Conservation (phyloP, 2,888 invertebrate species). For the Mamestra brassicae region DNA sequence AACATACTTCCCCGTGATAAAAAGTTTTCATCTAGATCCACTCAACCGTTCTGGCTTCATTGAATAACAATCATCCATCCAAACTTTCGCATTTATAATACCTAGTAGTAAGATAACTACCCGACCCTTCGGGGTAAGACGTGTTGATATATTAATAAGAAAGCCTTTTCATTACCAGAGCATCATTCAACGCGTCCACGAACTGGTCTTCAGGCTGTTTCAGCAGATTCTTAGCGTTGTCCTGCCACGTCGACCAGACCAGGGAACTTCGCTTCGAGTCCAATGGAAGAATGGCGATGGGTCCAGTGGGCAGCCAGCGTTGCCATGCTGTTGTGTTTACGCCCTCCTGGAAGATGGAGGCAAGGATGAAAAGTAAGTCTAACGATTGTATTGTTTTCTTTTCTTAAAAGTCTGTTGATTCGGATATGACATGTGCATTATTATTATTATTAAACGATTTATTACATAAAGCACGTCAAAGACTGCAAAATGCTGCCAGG, state of each 20-base stretch:
- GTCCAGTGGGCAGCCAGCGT: conserved; percentile 97
- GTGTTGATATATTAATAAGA: neutral
- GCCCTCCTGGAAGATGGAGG: conserved; percentile 87
- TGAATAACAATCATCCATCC: neutral
- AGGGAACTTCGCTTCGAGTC: conserved; percentile 95
- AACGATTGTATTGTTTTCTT: neutral
- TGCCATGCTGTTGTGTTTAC: conserved; percentile 98
- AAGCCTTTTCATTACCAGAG: conserved; percentile 91
- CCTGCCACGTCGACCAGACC: conserved; percentile 97
- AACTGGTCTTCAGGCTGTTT: conserved; percentile 94
- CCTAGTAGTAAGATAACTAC: neutral
- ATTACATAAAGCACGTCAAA: too few species aligned
- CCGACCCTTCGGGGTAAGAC: neutral
- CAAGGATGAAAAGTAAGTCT: conserved; percentile 1
- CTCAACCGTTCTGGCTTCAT: neutral
- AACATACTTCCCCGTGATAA: neutral
- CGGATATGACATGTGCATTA: neutral
- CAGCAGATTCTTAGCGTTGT: conserved; percentile 94
- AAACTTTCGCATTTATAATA: neutral
- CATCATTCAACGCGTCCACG: conserved; percentile 96
- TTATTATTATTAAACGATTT: too few species aligned
- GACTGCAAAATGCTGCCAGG: too few species aligned
- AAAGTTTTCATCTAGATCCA: neutral
- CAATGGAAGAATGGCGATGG: conserved; percentile 97
- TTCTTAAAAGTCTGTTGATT: neutral